Evolutionary conservation across 1,140 invertebrate species (phyloP).

Genomic region (Drosophila pseudoananassae): DNA sequence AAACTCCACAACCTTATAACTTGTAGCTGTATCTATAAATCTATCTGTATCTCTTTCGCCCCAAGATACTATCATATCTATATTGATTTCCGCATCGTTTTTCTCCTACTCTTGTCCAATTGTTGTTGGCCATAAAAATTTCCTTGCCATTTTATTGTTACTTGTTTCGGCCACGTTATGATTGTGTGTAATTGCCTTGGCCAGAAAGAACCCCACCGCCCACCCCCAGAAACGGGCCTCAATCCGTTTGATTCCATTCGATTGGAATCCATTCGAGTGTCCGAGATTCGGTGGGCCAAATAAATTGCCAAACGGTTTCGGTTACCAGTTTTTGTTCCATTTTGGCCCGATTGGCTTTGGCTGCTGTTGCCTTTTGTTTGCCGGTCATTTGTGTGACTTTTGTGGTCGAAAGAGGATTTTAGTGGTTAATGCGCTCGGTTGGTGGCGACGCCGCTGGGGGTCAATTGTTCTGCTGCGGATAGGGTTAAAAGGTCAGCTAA

Average conservation of each 20-base stretch:
- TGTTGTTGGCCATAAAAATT: conserved; percentile 40
- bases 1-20: too few relatives aligned
- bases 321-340: conserved; percentile 45
- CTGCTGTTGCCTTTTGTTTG: conserved; percentile 22
- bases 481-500: conserved; percentile 38
- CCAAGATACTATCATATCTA: conserved; percentile 15
- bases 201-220: not conserved
- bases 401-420: conserved; percentile 56
- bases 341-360: conserved; percentile 13
- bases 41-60: not conserved
- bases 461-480: conserved; percentile 37
- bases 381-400: conserved; percentile 49
- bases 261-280: conserved; percentile 49
- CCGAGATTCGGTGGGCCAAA: conserved; percentile 31
- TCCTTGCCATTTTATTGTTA: conserved; percentile 19
- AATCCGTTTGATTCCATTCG: conserved; percentile 26
- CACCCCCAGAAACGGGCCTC: not conserved
- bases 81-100: conserved; percentile 38
- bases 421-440: conserved; percentile 47
- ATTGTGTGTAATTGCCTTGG: conserved; percentile 55
- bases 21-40: not conserved
- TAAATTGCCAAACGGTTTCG: conserved; percentile 51
- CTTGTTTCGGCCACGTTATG: conserved; percentile 44
- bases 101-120: not conserved
- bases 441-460: conserved; percentile 26